These are phyloP conservation scores for Scopus umbretta DNA, from an alignment of 2,113 vertebrate genomes.

Conservation along the genomic window DNA sequence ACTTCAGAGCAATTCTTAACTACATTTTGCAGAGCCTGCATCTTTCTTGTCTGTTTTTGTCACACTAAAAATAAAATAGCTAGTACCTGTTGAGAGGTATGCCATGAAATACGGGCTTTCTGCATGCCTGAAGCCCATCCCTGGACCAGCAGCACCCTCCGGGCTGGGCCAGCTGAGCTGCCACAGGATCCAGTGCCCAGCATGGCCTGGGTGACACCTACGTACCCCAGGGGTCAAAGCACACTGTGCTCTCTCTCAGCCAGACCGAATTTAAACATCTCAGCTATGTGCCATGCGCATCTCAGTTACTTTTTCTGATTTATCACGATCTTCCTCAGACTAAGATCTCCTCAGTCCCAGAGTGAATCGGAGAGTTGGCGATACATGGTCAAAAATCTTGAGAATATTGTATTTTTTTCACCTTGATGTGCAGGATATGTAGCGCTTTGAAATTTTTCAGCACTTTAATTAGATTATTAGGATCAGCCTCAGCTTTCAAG, in stretches of 20 bases:
- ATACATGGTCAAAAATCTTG: neutral
- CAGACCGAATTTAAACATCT: neutral
- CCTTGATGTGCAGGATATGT: neutral
- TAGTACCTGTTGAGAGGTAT: neutral
- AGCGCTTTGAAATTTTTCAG: neutral
- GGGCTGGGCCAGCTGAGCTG: neutral
- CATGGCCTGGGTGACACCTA: neutral
- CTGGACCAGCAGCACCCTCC: neutral
- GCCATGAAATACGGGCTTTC: neutral
- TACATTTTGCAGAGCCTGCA: neutral
- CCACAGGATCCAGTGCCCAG: neutral
- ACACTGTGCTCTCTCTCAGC: neutral
- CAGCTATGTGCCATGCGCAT: fast-evolving
- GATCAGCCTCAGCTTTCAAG: neutral
- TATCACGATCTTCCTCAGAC: neutral
- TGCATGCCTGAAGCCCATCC: neutral
- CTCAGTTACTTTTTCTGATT: neutral
- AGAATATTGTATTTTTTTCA: neutral
- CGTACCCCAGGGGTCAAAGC: no score
- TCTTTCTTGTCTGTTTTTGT: neutral
- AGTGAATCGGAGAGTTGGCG: fast-evolving
- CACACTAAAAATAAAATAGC: neutral
- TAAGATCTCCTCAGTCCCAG: neutral
- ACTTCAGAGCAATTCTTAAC: neutral
- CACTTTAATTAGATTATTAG: neutral